These are phyloP conservation scores for Lasioglossum calceatum DNA, from an alignment of 2,888 invertebrate genomes.

Conservation along the genomic window DNA sequence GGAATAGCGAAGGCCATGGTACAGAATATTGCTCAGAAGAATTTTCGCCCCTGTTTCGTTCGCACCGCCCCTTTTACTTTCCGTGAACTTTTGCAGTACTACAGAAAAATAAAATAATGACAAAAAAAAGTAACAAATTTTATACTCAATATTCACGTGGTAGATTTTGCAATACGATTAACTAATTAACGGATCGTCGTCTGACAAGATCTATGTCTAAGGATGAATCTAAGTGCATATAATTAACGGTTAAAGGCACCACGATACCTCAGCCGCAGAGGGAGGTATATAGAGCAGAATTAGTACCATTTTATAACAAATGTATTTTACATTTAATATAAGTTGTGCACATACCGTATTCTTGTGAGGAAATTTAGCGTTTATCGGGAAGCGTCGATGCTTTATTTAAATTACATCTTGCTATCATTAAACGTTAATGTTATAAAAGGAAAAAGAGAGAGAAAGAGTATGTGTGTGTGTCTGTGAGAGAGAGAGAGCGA, in stretches of 20 bases:
- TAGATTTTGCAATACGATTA: constrained; percentile 74
- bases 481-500: neutral
- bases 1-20: constrained; percentile 43
- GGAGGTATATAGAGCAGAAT: constrained; percentile 70
- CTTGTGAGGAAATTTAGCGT: constrained; percentile 62
- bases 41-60: constrained; percentile 31
- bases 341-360: constrained; percentile 67
- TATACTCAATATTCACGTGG: constrained; percentile 68
- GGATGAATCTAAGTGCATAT: constrained; percentile 64
- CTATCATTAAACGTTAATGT: constrained; percentile 36
- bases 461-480: neutral
- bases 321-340: constrained; percentile 70
- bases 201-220: constrained; percentile 57
- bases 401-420: constrained; percentile 61
- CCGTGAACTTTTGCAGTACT: constrained; percentile 55
- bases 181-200: constrained; percentile 67
- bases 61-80: constrained; percentile 27
- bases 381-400: constrained; percentile 57
- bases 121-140: constrained; percentile 59
- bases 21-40: constrained; percentile 59
- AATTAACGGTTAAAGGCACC: constrained; percentile 70
- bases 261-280: constrained; percentile 66
- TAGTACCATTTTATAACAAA: constrained; percentile 72
- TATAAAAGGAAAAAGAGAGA: neutral
- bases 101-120: constrained; percentile 28